Conservation (phyloP, 2,888 invertebrate species). For the Eupithecia insigniata region DNA sequence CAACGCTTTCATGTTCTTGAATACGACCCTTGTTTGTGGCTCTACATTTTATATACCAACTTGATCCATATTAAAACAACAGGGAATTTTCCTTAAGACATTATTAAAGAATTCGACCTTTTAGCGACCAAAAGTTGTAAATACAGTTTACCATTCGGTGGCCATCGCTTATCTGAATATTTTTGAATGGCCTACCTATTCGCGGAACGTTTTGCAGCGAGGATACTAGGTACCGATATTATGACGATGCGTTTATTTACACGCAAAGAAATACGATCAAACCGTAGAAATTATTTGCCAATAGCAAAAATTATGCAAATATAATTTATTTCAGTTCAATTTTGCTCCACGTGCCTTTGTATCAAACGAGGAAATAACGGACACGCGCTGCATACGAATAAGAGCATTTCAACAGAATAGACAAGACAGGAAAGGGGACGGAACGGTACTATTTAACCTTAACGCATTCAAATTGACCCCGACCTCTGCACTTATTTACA, state of each 20-base stretch:
- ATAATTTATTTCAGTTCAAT: neutral
- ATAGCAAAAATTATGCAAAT: neutral
- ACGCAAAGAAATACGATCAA: neutral
- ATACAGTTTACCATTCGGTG: neutral
- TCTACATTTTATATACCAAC: neutral
- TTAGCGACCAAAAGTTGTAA: neutral
- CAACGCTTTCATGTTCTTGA: slow-evolving; percentile 58
- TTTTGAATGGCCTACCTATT: neutral
- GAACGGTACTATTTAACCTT: slow-evolving; percentile 37
- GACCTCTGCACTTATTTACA: slow-evolving; percentile 43
- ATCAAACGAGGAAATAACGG: slow-evolving; percentile 11
- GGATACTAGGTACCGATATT: neutral
- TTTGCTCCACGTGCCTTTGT: slow-evolving; percentile 10
- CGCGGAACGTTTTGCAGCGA: neutral
- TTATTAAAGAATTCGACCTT: neutral
- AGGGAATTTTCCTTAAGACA: neutral
- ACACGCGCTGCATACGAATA: slow-evolving; percentile 32
- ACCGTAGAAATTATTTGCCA: neutral
- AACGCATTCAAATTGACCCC: slow-evolving; percentile 42
- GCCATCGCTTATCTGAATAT: neutral
- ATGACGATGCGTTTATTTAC: neutral
- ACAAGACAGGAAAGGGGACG: slow-evolving; percentile 30
- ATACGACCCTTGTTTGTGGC: slow-evolving; percentile 41
- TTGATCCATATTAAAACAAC: neutral
- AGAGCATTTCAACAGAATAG: slow-evolving; percentile 25